phyloP scores from a whole-genome alignment of 2,888 invertebrate species.

The Lacanobia wlatinum region DNA sequence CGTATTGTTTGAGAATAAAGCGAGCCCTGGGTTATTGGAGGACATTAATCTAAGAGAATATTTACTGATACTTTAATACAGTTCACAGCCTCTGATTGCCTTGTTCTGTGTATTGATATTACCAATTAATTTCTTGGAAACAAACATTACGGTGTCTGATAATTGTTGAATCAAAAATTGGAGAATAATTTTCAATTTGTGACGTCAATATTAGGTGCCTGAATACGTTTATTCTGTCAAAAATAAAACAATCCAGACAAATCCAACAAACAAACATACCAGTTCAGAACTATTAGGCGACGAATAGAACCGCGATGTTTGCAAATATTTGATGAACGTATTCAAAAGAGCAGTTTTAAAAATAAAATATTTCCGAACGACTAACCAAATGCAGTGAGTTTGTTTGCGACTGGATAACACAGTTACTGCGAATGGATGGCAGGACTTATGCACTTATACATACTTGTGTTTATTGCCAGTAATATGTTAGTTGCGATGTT shows the following conservation, averaged over 20 bases:
- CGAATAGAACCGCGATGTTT: conserved; percentile 19
- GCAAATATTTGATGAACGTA: conserved; percentile 38
- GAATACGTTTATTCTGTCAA: background rate
- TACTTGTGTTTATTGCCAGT: conserved; percentile 33
- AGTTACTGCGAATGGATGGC: conserved; percentile 7
- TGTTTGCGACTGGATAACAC: conserved; percentile 14
- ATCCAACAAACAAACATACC: background rate
- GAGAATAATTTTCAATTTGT: background rate
- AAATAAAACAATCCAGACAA: conserved; percentile 1
- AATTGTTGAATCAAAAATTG: conserved; percentile 17
- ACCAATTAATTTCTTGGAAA: conserved; percentile 39
- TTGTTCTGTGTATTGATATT: conserved; percentile 41
- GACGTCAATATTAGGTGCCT: background rate
- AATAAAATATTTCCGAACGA: conserved; percentile 18
- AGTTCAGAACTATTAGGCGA: background rate
- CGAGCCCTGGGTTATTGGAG: conserved; percentile 37
- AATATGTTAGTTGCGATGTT: conserved; percentile 32
- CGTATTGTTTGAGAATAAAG: conserved; percentile 56
- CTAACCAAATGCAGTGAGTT: conserved; percentile 26
- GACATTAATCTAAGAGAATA: conserved; percentile 56
- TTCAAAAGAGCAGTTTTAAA: conserved; percentile 31
- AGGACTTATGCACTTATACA: background rate
- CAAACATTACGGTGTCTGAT: conserved; percentile 19
- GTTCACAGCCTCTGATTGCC: conserved; percentile 43
- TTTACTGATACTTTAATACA: conserved; percentile 60